Evolutionary conservation across 1,140 invertebrate genomes (phyloP), one percentile per base, ranked within the genome.

Genomic region (Drosophila equinoxialis): DNA sequence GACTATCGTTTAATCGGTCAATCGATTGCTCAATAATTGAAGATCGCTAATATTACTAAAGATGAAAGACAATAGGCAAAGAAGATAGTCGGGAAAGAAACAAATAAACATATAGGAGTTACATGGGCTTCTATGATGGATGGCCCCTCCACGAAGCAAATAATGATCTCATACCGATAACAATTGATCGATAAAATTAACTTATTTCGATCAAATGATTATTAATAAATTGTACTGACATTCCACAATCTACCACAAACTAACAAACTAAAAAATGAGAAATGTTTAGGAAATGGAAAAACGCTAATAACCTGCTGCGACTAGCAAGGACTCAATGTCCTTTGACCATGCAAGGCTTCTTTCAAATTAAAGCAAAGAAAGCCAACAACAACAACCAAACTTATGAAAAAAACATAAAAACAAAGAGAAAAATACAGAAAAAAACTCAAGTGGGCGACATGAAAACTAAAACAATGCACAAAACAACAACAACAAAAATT

Each of bases 401-500:
- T 79, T 39, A 13, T 13, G 73, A 62, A 33, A 62, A 64, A 51
- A 51, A 67, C 65, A 48, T 48, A 48, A 51, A 51, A 51, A 51
- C 48, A 1, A 60, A 45, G 42, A 57, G 17, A 67, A 58, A 74
- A 75, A 23, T 2, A 23, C 20, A 23, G 20, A 1, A 65, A 65
- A 68, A 78, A 82, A 69, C 62, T 86, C 83, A 79, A 86, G 82
- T 87, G 68, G 79, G 73, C 82, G 84, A 87, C 80, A 89, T 79
- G 72, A 69, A 79, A 87, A 86, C 83, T 86, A 86, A 83, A 86
- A 86, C 90, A 91, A 91, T 90, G 90, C 77, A 79, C 30, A 82
- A 64, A 61, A 35, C 64, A 72, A 73, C 37, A 67, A 76, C 65
- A 72, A 61, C 20, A 30, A 69, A 66, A 77, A 74, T 77, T 74